Percentiles rank a stretch among this genome's conserved stretches.
Conservation (phyloP, 2,797 vertebrate species). For the Girardinus metallicus region DNA sequence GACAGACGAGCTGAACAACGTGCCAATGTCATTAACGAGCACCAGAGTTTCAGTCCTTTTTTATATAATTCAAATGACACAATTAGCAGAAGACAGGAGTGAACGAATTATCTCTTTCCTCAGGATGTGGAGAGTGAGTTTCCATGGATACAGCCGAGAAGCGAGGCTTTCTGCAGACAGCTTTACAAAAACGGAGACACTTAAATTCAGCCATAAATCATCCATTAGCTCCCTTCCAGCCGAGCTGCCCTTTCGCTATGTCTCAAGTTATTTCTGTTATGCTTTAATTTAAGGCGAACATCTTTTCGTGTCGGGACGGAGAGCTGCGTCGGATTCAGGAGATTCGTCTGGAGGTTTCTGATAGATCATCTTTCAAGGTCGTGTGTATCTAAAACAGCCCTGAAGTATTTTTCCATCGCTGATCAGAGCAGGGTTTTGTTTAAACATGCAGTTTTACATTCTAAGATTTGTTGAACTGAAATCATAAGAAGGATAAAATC, state of each 20-base stretch:
- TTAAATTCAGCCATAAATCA: slow-evolving; percentile 52
- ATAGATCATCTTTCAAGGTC: not conserved
- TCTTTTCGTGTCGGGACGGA: not conserved
- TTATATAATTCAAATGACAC: slow-evolving; percentile 28
- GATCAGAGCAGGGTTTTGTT: not conserved
- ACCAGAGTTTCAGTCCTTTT: slow-evolving; percentile 31
- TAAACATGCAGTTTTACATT: not conserved
- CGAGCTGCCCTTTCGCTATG: slow-evolving; percentile 32
- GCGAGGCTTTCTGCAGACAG: slow-evolving; percentile 41
- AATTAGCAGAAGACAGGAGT: slow-evolving; percentile 51
- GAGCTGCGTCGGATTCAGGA: not conserved
- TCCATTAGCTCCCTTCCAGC: slow-evolving; percentile 39
- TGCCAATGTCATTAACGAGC: slow-evolving; percentile 14
- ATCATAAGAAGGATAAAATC: not conserved
- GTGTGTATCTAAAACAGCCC: not conserved
- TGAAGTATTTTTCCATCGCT: not conserved
- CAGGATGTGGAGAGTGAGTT: slow-evolving; percentile 55
- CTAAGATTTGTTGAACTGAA: not conserved
- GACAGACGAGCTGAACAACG: not conserved
- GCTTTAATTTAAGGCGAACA: not conserved
- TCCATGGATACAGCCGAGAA: slow-evolving; percentile 65
- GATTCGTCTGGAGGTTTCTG: not conserved
- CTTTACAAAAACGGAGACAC: slow-evolving; percentile 44
- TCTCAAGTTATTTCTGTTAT: slow-evolving; percentile 29
- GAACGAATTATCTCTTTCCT: slow-evolving; percentile 46